Conservation (phyloP, 2,888 invertebrate genomes). For the Cerceris ruficornis region DNA sequence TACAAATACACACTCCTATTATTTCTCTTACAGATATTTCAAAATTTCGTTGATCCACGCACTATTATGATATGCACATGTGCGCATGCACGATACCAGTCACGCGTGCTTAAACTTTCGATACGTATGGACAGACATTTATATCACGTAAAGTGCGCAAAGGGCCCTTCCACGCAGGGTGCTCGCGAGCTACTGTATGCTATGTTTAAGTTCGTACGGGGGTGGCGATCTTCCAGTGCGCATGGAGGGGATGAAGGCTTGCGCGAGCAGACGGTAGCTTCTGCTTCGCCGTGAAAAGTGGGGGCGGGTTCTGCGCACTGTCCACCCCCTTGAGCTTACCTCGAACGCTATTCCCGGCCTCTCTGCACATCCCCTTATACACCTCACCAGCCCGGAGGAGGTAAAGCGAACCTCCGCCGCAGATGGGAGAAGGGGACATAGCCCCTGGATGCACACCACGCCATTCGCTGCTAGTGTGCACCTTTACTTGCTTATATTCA, state of each 20-base stretch:
- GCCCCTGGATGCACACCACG: conserved; percentile 65
- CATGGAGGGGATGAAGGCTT: conserved; percentile 75
- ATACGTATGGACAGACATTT: conserved; percentile 45
- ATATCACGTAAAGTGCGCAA: conserved; percentile 65
- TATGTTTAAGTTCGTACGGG: conserved; percentile 78
- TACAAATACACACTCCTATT: conserved; percentile 9
- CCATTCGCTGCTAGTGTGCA: conserved; percentile 56
- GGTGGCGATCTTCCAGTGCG: conserved; percentile 69
- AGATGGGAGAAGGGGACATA: conserved; percentile 56
- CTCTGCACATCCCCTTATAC: conserved; percentile 66
- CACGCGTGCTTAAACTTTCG: conserved; percentile 56
- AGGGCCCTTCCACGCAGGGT: conserved; percentile 76
- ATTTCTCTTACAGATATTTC: neutral
- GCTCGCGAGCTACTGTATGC: conserved; percentile 81
- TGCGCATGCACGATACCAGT: conserved; percentile 52
- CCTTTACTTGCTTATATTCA: conserved; percentile 45
- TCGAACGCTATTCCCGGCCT: conserved; percentile 69
- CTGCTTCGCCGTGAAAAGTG: conserved; percentile 78
- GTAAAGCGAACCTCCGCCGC: neutral
- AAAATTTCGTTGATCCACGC: conserved; percentile 32
- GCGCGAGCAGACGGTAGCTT: conserved; percentile 73
- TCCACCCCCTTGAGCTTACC: conserved; percentile 77
- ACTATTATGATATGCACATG: conserved; percentile 42
- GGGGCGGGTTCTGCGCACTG: conserved; percentile 81
- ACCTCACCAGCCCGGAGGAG: conserved; percentile 56